Evolutionary conservation across 2,113 vertebrate genomes (phyloP).

Genomic region (Conger conger): DNA sequence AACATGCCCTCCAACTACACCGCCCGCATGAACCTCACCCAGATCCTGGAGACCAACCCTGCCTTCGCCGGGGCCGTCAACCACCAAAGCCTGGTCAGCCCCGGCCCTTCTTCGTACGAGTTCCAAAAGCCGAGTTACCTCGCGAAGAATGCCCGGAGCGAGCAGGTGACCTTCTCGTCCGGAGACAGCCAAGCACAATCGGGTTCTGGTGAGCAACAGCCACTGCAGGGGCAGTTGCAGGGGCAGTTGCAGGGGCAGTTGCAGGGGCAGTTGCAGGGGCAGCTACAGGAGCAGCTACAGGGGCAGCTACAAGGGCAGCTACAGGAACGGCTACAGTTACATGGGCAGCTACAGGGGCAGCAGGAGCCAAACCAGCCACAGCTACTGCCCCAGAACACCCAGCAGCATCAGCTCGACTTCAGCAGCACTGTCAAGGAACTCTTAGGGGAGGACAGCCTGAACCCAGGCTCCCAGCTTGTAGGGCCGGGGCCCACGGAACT

Average conservation of each 20-base stretch:
- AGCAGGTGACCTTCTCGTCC: slow-evolving; percentile 81
- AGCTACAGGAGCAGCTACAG: slow-evolving; percentile 52
- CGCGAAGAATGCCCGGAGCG: slow-evolving; percentile 81
- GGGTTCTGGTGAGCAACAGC: slow-evolving; percentile 70
- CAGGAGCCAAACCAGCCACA: slow-evolving; percentile 61
- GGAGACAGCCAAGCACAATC: slow-evolving; percentile 81
- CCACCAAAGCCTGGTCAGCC: slow-evolving; percentile 77
- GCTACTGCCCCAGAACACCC: slow-evolving; percentile 51
- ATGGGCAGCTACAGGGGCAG: slow-evolving; percentile 56
- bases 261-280: slow-evolving; percentile 61
- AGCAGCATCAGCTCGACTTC: slow-evolving; percentile 81
- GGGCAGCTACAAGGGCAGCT: slow-evolving; percentile 63
- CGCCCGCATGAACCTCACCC: slow-evolving; percentile 97
- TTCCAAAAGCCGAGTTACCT: slow-evolving; percentile 88
- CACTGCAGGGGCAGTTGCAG: slow-evolving; percentile 70
- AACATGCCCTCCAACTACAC: slow-evolving; percentile 90
- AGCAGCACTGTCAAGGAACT: slow-evolving; percentile 86
- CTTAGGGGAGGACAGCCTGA: slow-evolving; percentile 77
- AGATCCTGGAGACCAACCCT: slow-evolving; percentile 87
- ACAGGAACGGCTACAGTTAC: slow-evolving; percentile 52
- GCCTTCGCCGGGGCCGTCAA: slow-evolving; percentile 79
- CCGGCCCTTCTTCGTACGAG: slow-evolving; percentile 81
- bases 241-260: slow-evolving; percentile 63
- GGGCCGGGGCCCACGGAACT: slow-evolving; percentile 82
- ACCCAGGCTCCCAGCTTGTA: slow-evolving; percentile 77